phyloP scores from a whole-genome alignment of 2,888 invertebrate genomes.

The Drosophila anomalata region DNA sequence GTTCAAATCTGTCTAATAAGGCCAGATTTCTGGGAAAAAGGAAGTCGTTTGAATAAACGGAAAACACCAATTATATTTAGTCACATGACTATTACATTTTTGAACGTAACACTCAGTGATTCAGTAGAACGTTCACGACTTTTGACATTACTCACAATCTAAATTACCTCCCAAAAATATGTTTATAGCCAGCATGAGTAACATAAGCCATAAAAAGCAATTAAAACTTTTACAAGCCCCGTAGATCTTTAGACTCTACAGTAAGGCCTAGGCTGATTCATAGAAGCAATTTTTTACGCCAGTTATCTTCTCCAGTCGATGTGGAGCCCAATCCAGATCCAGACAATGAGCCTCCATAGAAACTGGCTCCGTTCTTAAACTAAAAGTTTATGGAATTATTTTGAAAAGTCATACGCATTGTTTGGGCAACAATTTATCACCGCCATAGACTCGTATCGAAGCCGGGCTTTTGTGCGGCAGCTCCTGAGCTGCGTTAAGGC shows the following conservation, averaged over 20 bases:
- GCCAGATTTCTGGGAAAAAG: slow-evolving; percentile 8
- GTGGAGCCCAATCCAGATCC: slow-evolving; percentile 12
- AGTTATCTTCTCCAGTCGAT: slow-evolving; percentile 21
- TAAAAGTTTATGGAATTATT: slow-evolving; percentile 41
- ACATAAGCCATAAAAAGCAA: slow-evolving; percentile 21
- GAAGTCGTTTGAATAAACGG: background rate
- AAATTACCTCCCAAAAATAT: slow-evolving; percentile 2
- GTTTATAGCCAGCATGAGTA: slow-evolving; percentile 15
- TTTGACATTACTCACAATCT: slow-evolving; percentile 14
- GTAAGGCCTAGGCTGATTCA: slow-evolving; percentile 7
- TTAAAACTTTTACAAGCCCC: slow-evolving; percentile 13
- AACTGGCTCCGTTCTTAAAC: slow-evolving; percentile 38
- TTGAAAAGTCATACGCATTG: slow-evolving; percentile 50
- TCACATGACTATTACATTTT: slow-evolving; percentile 1
- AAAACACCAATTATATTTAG: background rate
- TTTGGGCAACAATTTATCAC: slow-evolving; percentile 48
- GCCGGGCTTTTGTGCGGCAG: slow-evolving; percentile 26
- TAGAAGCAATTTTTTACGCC: background rate
- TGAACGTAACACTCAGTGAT: background rate
- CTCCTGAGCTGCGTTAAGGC: slow-evolving; percentile 1
- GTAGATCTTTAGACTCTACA: slow-evolving; percentile 1
- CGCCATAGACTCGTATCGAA: slow-evolving; percentile 22
- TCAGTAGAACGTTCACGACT: slow-evolving; percentile 14
- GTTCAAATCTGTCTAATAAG: slow-evolving; percentile 25
- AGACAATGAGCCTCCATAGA: slow-evolving; percentile 31